Base-by-base conservation (phyloP, 2,113 vertebrate species). In the Pandion haliaetus region DNA sequence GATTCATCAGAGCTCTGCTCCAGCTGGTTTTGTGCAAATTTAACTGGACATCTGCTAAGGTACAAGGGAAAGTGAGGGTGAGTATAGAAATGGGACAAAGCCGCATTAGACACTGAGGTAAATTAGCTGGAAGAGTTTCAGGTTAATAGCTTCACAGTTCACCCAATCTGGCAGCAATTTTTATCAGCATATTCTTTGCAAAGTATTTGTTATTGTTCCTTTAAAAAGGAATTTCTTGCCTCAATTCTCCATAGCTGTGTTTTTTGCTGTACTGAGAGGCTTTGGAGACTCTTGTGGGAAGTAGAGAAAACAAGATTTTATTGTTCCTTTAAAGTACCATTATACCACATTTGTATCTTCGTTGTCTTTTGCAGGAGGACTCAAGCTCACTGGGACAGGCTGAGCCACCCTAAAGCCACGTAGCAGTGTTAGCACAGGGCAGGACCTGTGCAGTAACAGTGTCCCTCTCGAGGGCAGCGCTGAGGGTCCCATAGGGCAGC, bases 1-100 rank as follows among this genome's bases (percentile, higher is more conserved):
- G 71, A 54, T 85, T 90, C 85, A 28, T 91, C 89, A 94, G 70
- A 85, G 71, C 52, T 91, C 72, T 0, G 0, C 63, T 91, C 24
- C 84, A 61, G 57, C 61, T 79, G 82, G 31, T 54, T 83, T 70
- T 88, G 67, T 86, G 88, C 76, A 95, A 54, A 88, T 95, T 61
- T 38, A 91, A 61, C 63, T 83, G 91, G 66, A 86, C 17, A 2
- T 76, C 54, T 77, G 67, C 71, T 86, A 10, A 80, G 32, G 65
- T 67, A 38, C 63, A 80, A 72, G 38, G 40, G 74, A 73, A 42
- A 40, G 50, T 18, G 42, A 83, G 67, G 38, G 23, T 49, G 72
- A 81, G 38, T 29, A 15, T 10, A 76, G 65, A 67, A 71, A 52
- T 12, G 47, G 81, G 44, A 57, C 52, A 57, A 45, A 90, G 49